Percentiles rank a stretch among this genome's conserved stretches.
phyloP scores from a whole-genome alignment of 2,888 invertebrate species.

The Hydrotaea cyrtoneurina region DNA sequence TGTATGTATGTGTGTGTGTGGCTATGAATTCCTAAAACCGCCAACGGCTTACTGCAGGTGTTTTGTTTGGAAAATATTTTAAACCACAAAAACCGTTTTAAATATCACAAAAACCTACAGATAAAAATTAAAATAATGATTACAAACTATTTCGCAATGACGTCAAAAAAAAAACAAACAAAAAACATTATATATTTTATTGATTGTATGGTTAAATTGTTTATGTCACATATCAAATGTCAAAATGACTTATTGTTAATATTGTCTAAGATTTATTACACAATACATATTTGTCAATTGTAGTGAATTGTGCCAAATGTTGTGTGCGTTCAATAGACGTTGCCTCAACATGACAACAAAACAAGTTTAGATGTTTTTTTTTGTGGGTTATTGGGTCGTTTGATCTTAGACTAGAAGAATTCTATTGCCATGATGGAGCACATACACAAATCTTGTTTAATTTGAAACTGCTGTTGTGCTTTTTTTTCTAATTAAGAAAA shows the following conservation, averaged over 20 bases:
- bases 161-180: background rate
- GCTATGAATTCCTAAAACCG: background rate
- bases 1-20: too few species aligned
- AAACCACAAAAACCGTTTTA: background rate
- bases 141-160: background rate
- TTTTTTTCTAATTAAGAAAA: background rate
- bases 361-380: conserved; percentile 1
- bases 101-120: background rate
- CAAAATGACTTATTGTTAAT: background rate
- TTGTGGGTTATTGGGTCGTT: conserved; percentile 1
- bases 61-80: conserved; percentile 5
- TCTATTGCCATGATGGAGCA: background rate
- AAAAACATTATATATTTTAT: background rate
- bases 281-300: conserved; percentile 11
- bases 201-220: background rate
- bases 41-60: background rate
- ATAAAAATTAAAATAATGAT: background rate
- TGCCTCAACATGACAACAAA: background rate
- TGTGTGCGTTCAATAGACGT: background rate
- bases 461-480: background rate
- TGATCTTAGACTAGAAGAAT: too few species aligned
- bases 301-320: background rate
- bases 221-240: background rate
- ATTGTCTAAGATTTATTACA: conserved; percentile 8
- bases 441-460: background rate